phyloP scores from a whole-genome alignment of 2,797 vertebrate species.

The Gobio occitaniae region DNA sequence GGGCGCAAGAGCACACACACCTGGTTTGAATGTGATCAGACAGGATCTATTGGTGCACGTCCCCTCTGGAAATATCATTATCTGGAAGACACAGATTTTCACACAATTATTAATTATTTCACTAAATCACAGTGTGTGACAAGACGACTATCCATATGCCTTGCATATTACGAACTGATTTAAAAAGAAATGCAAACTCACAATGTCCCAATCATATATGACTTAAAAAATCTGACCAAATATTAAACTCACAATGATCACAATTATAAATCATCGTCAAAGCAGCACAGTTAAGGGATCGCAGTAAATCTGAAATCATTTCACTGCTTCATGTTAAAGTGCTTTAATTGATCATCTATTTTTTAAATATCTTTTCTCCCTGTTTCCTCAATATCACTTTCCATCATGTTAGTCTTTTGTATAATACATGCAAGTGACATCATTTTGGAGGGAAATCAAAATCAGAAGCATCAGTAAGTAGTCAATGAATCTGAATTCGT shows the following conservation, averaged over 20 bases:
- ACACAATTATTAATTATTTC: background rate
- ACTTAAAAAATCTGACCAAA: background rate
- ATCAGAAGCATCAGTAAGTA: background rate
- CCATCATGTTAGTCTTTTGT: background rate
- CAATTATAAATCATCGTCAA: background rate
- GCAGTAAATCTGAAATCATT: background rate
- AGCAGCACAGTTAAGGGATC: background rate
- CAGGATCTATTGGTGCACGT: conserved; percentile 98
- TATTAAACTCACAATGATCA: background rate
- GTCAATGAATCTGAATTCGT: background rate
- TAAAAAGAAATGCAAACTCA: background rate
- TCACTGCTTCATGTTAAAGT: background rate
- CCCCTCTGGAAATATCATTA: conserved; percentile 99
- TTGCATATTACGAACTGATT: background rate
- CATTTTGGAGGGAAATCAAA: background rate
- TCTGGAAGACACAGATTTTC: conserved; percentile 75
- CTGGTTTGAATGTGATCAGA: conserved; percentile 98
- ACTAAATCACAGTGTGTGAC: background rate
- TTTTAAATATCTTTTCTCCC: background rate
- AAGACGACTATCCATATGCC: background rate
- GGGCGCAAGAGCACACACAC: conserved; percentile 72
- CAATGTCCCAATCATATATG: background rate
- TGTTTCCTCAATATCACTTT: background rate
- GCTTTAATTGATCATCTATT: background rate
- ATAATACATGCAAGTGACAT: background rate